Conservation (phyloP, 2,113 vertebrate species). For the Tragelaphus scriptus region DNA sequence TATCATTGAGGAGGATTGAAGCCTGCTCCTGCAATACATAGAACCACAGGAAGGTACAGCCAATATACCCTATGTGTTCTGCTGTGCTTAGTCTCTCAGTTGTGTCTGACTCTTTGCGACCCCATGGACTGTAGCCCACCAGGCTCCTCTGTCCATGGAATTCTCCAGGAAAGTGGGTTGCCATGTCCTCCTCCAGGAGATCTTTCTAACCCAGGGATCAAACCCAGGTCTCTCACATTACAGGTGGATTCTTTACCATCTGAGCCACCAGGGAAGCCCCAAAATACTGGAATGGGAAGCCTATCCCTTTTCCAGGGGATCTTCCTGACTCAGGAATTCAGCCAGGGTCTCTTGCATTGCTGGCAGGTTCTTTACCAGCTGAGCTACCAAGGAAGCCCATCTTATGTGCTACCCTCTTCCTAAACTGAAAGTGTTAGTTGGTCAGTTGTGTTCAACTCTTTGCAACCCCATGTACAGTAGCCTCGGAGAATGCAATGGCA, state of each 20-base stretch:
- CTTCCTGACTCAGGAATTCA: not conserved
- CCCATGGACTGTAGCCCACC: not conserved
- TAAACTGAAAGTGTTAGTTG: not conserved
- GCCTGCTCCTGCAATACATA: not conserved
- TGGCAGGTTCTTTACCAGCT: not conserved
- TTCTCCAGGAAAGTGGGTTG: not conserved
- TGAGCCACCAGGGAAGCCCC: not conserved
- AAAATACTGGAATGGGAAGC: not conserved
- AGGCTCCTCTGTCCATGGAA: not conserved
- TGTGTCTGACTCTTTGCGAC: rapidly evolving
- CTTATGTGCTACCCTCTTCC: not conserved
- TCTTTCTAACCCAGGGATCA: not conserved
- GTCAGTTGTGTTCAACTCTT: not conserved
- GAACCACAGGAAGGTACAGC: not conserved
- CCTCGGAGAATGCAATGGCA: not conserved
- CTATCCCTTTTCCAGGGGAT: not conserved
- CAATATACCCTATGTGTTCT: rapidly evolving
- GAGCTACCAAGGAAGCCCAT: not conserved
- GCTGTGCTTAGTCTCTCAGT: not conserved
- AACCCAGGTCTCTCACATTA: not conserved
- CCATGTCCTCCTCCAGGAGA: not conserved
- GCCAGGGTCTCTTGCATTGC: not conserved
- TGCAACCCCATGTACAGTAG: not conserved
- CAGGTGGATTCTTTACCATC: not conserved
- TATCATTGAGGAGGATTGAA: not conserved